Conservation (phyloP, 1,140 invertebrate species). For the Cydia splendana region DNA sequence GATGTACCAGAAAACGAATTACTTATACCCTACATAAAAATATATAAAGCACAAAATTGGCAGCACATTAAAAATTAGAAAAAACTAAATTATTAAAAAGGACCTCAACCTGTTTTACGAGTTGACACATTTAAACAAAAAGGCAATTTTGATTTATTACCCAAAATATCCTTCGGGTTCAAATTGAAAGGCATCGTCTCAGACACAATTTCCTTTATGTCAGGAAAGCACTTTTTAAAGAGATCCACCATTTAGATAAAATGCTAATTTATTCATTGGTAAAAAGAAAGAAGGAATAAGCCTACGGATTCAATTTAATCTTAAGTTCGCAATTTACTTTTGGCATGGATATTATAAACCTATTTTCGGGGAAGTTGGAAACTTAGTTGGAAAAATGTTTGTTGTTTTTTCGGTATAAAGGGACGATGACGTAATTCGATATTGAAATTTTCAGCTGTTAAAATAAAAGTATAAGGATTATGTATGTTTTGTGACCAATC, state of each 20-base stretch:
- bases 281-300: slow-evolving; percentile 60
- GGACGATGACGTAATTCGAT: not conserved
- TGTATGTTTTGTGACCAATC: no score
- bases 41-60: not conserved
- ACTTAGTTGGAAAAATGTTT: slow-evolving; percentile 21
- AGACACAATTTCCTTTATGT: slow-evolving; percentile 47
- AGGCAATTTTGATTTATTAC: slow-evolving; percentile 34
- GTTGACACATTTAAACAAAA: slow-evolving; percentile 33
- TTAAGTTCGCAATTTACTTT: slow-evolving; percentile 64
- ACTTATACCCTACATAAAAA: no score
- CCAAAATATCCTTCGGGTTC: slow-evolving; percentile 12
- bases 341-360: slow-evolving; percentile 58
- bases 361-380: slow-evolving; percentile 14
- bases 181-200: slow-evolving; percentile 43
- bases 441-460: no score
- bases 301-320: slow-evolving; percentile 69
- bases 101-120: slow-evolving; percentile 4
- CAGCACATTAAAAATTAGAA: not conserved
- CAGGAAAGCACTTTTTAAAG: slow-evolving; percentile 64
- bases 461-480: no score
- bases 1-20: no score
- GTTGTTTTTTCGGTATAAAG: slow-evolving; percentile 4
- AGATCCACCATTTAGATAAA: slow-evolving; percentile 72
- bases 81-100: not conserved
- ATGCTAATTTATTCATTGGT: slow-evolving; percentile 77